Percentiles rank a stretch among this genome's conserved stretches.
phyloP scores from a whole-genome alignment of 2,797 vertebrate species.

The Psittacula echo region DNA sequence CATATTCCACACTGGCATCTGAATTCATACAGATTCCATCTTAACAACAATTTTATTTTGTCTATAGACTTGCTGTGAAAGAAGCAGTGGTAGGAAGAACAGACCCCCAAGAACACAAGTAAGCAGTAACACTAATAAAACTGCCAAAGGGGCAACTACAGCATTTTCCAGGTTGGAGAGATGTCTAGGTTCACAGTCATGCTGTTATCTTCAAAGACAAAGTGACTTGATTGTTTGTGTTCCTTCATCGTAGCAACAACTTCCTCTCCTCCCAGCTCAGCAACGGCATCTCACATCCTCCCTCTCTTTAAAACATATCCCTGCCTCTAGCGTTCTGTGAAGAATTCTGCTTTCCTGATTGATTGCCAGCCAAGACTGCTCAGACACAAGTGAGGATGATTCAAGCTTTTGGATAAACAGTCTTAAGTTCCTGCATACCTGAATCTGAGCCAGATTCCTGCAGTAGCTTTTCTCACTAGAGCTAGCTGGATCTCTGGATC shows the following conservation, averaged over 20 bases:
- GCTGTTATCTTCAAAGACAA: constrained; percentile 14
- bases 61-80: not conserved
- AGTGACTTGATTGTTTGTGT: constrained; percentile 4
- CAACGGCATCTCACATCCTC: constrained; percentile 45
- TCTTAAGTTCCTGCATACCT: constrained; percentile 40
- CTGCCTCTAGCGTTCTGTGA: constrained; percentile 1
- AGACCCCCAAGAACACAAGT: not conserved
- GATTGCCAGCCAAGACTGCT: constrained; percentile 33
- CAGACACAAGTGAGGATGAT: constrained; percentile 33
- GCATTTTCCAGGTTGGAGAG: constrained; percentile 6
- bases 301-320: not conserved
- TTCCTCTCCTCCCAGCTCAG: constrained; percentile 46
- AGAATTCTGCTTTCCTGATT: constrained; percentile 45
- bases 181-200: not conserved
- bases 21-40: not conserved
- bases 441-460: constrained; percentile 44
- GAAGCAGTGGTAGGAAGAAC: not conserved
- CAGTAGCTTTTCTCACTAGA: not conserved
- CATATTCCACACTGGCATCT: not conserved
- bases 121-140: not conserved
- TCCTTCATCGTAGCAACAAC: constrained; percentile 32
- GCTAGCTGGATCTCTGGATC: not conserved
- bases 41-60: not conserved
- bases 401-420: constrained; percentile 48
- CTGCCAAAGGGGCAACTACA: not conserved